Percentiles rank a stretch among this genome's conserved stretches.
Conservation (phyloP, 53 echinoderm and acorn worm genomes). For the Arbacia lixula region DNA sequence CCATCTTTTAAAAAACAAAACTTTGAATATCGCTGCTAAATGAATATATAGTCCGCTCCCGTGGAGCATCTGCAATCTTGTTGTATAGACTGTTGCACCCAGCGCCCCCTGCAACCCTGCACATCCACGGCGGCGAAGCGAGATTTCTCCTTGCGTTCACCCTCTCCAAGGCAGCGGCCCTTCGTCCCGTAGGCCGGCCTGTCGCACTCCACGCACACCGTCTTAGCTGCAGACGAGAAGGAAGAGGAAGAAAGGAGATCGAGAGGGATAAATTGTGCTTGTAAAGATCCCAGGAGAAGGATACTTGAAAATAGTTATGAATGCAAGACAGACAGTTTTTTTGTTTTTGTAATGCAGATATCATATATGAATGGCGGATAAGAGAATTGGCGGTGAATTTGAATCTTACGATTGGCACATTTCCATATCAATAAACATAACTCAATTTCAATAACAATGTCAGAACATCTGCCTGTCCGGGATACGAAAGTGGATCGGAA, state of each 20-base stretch:
- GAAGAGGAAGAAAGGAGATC: too few species aligned
- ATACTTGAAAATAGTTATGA: background rate
- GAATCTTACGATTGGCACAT: too few species aligned
- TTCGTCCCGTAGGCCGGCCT: conserved; percentile 75
- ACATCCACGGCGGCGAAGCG: conserved; percentile 83
- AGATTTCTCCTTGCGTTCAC: conserved; percentile 65
- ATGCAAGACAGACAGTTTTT: background rate
- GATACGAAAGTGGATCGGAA: too few species aligned
- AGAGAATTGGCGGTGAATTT: too few species aligned
- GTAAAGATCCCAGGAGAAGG: background rate
- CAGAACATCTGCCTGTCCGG: too few species aligned
- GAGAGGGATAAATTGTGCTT: background rate
- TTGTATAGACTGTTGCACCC: conserved; percentile 71
- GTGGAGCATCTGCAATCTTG: conserved; percentile 82
- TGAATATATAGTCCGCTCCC: conserved; percentile 82
- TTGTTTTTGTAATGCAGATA: too few species aligned
- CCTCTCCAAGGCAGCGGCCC: conserved; percentile 85
- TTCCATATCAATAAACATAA: too few species aligned
- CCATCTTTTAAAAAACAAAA: background rate
- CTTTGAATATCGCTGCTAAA: conserved; percentile 26
- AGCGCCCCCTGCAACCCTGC: conserved; percentile 78
- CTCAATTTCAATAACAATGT: too few species aligned
- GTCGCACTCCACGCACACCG: conserved; percentile 83
- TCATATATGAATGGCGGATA: too few species aligned
- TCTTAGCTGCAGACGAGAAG: conserved; percentile 54